A percentile compares a stretch with the other conserved stretches of the same genome.
phyloP scores from a whole-genome alignment of 2,888 invertebrate genomes.

The Polymixis flavicincta region DNA sequence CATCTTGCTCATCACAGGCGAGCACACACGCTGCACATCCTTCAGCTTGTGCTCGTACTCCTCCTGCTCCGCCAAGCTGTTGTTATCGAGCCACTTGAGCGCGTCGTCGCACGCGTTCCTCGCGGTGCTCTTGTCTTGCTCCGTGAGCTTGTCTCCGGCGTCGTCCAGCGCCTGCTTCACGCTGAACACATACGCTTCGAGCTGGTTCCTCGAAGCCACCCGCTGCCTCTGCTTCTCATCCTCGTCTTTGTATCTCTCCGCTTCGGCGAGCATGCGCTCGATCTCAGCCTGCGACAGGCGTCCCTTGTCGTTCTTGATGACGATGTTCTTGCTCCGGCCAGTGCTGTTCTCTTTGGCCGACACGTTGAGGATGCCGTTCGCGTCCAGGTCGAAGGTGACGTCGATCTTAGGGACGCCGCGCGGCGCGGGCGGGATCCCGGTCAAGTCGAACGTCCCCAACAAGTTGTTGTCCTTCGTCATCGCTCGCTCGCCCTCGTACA shows the following conservation, averaged over 20 bases:
- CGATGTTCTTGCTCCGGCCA: constrained; percentile 93
- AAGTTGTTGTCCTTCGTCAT: constrained; percentile 95
- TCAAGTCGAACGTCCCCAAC: constrained; percentile 92
- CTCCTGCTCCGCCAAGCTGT: constrained; percentile 92
- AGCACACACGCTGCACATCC: constrained; percentile 91
- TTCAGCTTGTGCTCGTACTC: constrained; percentile 92
- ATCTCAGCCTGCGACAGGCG: constrained; percentile 95
- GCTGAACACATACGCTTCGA: constrained; percentile 93
- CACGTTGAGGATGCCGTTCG: constrained; percentile 95
- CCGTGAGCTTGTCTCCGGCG: constrained; percentile 90
- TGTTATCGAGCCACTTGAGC: constrained; percentile 93
- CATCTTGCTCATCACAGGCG: constrained; percentile 90
- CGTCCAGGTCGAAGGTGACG: constrained; percentile 94
- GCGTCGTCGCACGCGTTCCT: constrained; percentile 90
- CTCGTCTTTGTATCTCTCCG: constrained; percentile 93
- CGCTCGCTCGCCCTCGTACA: constrained; percentile 94
- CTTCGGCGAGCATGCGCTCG: constrained; percentile 94
- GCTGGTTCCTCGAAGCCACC: constrained; percentile 92
- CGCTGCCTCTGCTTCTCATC: constrained; percentile 93
- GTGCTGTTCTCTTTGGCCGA: constrained; percentile 93
- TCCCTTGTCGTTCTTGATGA: constrained; percentile 96
- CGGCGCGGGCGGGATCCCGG: constrained; percentile 93
- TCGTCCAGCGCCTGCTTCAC: constrained; percentile 93
- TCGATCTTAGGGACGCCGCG: constrained; percentile 93
- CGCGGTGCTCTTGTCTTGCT: constrained; percentile 91